A percentile compares a stretch with the other conserved stretches of the same genome.
These are phyloP conservation scores for Phyllotis vaccarum DNA, from an alignment of 2,797 vertebrate genomes.

Conservation along the genomic window DNA sequence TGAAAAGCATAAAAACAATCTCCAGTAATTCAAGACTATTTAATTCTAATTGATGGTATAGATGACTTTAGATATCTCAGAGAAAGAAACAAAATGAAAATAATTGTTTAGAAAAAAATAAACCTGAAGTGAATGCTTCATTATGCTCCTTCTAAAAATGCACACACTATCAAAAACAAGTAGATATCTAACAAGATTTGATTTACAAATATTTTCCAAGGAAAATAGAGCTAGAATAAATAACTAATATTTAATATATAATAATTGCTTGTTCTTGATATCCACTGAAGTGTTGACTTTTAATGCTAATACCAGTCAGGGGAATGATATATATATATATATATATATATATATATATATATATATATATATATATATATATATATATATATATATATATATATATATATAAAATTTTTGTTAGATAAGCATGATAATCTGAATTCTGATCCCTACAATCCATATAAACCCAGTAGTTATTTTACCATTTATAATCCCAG, in stretches of 20 bases:
- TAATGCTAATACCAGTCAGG: constrained; percentile 40
- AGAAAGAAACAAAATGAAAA: background rate
- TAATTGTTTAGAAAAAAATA: constrained; percentile 59
- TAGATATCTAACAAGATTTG: constrained; percentile 58
- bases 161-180: constrained; percentile 26
- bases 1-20: background rate
- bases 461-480: background rate
- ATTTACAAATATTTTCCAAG: constrained; percentile 47
- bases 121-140: constrained; percentile 53
- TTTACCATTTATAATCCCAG: background rate
- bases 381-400: too few relatives aligned
- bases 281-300: constrained; percentile 57
- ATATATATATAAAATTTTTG: background rate
- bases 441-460: background rate
- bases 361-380: too few relatives aligned
- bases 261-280: background rate
- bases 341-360: too few relatives aligned
- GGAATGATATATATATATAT: too few relatives aligned
- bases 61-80: constrained; percentile 15
- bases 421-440: background rate
- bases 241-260: constrained; percentile 14
- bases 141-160: background rate
- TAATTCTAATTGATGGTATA: background rate
- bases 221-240: constrained; percentile 51
- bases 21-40: background rate